A percentile compares a stretch with the other conserved stretches of the same genome.
Evolutionary conservation across 2,888 invertebrate species (phyloP).

Genomic region (Gisinianus flammeolus): DNA sequence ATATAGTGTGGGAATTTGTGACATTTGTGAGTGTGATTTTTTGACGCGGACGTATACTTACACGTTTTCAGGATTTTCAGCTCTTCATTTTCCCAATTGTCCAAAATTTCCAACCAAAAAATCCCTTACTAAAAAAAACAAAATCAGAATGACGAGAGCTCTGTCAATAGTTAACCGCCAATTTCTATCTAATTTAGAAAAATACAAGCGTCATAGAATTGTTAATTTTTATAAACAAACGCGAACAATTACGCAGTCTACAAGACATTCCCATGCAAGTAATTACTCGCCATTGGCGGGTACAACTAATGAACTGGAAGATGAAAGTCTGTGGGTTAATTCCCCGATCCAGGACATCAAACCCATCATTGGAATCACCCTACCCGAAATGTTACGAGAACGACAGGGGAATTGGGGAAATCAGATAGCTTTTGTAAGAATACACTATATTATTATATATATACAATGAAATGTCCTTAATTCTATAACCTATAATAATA

Average conservation of each 20-base stretch:
- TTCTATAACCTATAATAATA: background rate
- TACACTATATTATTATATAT: background rate
- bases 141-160: constrained; percentile 18
- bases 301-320: background rate
- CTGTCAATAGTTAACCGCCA: background rate
- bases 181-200: background rate
- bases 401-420: constrained; percentile 47
- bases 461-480: background rate
- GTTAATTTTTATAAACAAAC: background rate
- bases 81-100: no score
- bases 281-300: background rate
- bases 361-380: constrained; percentile 44
- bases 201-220: background rate
- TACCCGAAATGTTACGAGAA: constrained; percentile 50
- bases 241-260: background rate
- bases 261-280: background rate
- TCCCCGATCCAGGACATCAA: constrained; percentile 28
- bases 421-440: constrained; percentile 51
- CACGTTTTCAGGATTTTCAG: no score
- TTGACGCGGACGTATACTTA: no score
- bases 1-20: no score
- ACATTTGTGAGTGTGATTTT: no score
- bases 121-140: no score
- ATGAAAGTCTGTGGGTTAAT: background rate
- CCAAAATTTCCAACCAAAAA: no score